A percentile compares a stretch with the other conserved stretches of the same genome.
These are phyloP conservation scores for Conger conger DNA, from an alignment of 2,113 vertebrate genomes.

Conservation along the genomic window DNA sequence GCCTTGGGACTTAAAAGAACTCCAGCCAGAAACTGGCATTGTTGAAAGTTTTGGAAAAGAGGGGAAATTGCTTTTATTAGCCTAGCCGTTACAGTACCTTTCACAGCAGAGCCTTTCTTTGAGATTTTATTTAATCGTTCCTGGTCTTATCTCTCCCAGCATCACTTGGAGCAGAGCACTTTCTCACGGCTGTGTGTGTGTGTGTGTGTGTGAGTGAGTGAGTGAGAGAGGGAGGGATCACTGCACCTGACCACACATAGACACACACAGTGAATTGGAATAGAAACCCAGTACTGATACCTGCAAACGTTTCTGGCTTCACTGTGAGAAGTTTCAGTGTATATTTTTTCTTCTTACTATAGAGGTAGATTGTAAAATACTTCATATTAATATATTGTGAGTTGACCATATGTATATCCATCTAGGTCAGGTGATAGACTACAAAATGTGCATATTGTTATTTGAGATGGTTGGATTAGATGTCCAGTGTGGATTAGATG, in stretches of 20 bases:
- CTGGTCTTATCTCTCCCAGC: conserved; percentile 63
- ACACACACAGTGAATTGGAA: background rate
- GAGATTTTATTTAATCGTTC: conserved; percentile 70
- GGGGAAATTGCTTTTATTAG: conserved; percentile 72
- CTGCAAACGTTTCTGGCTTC: background rate
- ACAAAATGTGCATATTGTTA: too few relatives aligned
- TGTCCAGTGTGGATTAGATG: too few relatives aligned
- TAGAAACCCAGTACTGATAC: background rate
- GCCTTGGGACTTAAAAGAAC: conserved; percentile 52
- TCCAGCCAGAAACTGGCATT: conserved; percentile 60
- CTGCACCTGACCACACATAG: background rate
- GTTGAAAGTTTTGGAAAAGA: conserved; percentile 62
- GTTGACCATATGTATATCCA: too few relatives aligned
- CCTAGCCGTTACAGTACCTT: conserved; percentile 69
- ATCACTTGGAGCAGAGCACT: conserved; percentile 60
- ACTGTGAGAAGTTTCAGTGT: background rate
- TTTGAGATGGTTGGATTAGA: too few relatives aligned
- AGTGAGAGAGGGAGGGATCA: background rate
- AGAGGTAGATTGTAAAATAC: too few relatives aligned
- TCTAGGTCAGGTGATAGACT: too few relatives aligned
- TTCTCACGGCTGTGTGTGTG: conserved; percentile 63
- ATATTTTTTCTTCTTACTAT: background rate
- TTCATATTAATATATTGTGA: too few relatives aligned
- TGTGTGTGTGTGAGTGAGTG: background rate
- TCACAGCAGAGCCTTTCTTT: conserved; percentile 65